These are phyloP conservation scores for Arothron firmamentum DNA, from an alignment of 2,113 vertebrate genomes.

Conservation along the genomic window DNA sequence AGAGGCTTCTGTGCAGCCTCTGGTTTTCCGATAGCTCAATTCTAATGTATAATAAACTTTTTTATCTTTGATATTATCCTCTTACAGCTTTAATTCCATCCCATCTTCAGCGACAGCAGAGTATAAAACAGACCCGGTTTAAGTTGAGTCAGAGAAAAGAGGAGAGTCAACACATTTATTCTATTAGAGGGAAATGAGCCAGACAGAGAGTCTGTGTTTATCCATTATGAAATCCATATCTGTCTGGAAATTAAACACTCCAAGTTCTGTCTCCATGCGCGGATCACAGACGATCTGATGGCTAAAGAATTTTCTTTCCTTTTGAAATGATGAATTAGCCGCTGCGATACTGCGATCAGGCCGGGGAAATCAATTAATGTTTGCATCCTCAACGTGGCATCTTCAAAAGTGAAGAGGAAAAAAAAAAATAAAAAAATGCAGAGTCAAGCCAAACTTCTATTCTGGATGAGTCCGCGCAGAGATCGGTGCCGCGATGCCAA, in stretches of 20 bases:
- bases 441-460: slow-evolving; percentile 22
- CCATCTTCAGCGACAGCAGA: not conserved
- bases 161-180: slow-evolving; percentile 54
- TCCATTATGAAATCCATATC: slow-evolving; percentile 65
- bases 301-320: slow-evolving; percentile 19
- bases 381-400: slow-evolving; percentile 7
- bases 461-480: slow-evolving; percentile 24
- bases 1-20: too few species aligned
- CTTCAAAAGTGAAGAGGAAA: not conserved
- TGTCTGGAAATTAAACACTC: slow-evolving; percentile 52
- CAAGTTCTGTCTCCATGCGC: slow-evolving; percentile 23
- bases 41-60: not conserved
- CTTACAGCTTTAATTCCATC: not conserved
- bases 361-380: slow-evolving; percentile 13
- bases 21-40: too few species aligned
- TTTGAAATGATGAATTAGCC: slow-evolving; percentile 45
- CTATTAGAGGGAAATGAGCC: slow-evolving; percentile 52
- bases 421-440: slow-evolving; percentile 1
- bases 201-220: slow-evolving; percentile 60
- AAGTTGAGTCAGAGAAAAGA: slow-evolving; percentile 47
- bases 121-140: slow-evolving; percentile 26
- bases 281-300: slow-evolving; percentile 15
- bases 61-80: not conserved
- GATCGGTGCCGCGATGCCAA: slow-evolving; percentile 15
- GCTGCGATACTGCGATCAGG: slow-evolving; percentile 24